These are phyloP conservation scores for Leucoma salicis DNA, from an alignment of 2,888 invertebrate species.

Conservation along the genomic window DNA sequence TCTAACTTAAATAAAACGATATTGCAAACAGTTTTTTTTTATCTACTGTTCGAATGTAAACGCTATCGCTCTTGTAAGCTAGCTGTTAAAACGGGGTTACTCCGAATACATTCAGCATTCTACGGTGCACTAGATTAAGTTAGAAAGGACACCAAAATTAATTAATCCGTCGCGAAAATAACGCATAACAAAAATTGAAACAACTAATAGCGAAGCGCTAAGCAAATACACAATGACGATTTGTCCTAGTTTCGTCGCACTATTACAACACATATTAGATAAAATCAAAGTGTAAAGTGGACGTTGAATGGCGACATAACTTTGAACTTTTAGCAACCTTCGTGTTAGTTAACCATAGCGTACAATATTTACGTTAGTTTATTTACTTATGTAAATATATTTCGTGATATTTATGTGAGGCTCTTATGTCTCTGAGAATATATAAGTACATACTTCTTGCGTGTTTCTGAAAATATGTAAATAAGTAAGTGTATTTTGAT, in stretches of 20 bases:
- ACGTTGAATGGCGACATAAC: constrained; percentile 37
- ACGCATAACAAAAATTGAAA: constrained; percentile 2
- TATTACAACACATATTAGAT: constrained; percentile 36
- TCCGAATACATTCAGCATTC: too few relatives aligned
- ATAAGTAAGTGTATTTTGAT: too few relatives aligned
- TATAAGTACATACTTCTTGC: too few relatives aligned
- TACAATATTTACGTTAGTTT: constrained; percentile 31
- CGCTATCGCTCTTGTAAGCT: too few relatives aligned
- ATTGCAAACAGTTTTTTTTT: too few relatives aligned
- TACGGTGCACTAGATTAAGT: too few relatives aligned
- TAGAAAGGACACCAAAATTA: too few relatives aligned
- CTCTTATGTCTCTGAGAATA: constrained; percentile 22
- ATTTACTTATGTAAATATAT: constrained; percentile 18
- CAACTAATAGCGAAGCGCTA: neutral
- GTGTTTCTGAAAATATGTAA: too few relatives aligned
- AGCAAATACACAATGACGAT: constrained; percentile 1
- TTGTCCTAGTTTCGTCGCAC: constrained; percentile 3
- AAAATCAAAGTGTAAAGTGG: constrained; percentile 34
- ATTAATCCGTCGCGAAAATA: too few relatives aligned
- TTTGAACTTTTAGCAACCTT: constrained; percentile 43
- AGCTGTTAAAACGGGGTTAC: too few relatives aligned
- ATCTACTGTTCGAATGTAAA: too few relatives aligned
- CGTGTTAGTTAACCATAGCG: constrained; percentile 33
- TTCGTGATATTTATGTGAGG: neutral
- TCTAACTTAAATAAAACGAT: too few relatives aligned